Conservation (phyloP, 2,888 invertebrate species). For the Drosophila formosana region DNA sequence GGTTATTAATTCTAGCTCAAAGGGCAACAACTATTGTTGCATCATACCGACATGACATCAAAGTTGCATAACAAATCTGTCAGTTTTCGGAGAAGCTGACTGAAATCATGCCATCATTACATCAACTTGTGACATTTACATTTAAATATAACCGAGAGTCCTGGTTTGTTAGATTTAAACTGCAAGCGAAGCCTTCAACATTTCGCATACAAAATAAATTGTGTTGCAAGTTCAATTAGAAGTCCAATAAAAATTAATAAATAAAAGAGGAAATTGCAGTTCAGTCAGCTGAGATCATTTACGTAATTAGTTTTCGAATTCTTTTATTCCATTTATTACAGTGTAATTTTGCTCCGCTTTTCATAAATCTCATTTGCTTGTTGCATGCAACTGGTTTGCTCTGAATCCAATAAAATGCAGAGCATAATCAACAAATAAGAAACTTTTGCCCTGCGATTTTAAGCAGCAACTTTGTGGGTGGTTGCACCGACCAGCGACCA, state of each 20-base stretch:
- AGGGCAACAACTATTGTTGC: not conserved
- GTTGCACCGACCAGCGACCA: conserved; percentile 18
- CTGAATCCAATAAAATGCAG: conserved; percentile 40
- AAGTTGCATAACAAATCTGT: conserved; percentile 4
- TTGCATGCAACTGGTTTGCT: conserved; percentile 36
- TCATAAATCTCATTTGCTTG: conserved; percentile 10
- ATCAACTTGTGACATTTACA: not conserved
- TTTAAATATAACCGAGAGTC: not conserved
- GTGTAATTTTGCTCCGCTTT: conserved; percentile 15
- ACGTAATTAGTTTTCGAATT: conserved; percentile 5
- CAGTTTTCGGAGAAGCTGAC: conserved; percentile 14
- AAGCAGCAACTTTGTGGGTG: conserved; percentile 19
- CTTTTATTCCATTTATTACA: not conserved
- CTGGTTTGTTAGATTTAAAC: not conserved
- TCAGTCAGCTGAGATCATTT: not conserved
- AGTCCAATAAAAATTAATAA: not conserved
- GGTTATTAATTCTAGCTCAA: conserved; percentile 11
- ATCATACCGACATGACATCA: not conserved
- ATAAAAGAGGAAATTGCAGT: not conserved
- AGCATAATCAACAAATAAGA: conserved; percentile 25
- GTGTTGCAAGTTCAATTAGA: not conserved
- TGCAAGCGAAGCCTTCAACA: not conserved
- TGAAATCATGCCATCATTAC: conserved; percentile 7
- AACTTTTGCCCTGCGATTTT: conserved; percentile 34
- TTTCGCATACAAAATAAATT: not conserved